These are phyloP conservation scores for Lomographa bimaculata DNA, from an alignment of 2,888 invertebrate species.

Conservation along the genomic window DNA sequence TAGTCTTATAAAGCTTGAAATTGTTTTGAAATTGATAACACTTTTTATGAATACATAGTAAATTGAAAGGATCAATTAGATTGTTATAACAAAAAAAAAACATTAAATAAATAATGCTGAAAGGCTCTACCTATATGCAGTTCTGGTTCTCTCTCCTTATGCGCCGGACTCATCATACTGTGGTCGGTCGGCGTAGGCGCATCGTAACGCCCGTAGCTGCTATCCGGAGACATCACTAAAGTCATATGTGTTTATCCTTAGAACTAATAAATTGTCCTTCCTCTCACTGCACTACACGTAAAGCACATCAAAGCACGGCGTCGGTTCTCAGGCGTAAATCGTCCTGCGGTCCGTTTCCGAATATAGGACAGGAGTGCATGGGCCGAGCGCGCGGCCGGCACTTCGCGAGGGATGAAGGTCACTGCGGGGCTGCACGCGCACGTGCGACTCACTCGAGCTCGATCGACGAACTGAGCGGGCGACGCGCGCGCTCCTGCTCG, in stretches of 20 bases:
- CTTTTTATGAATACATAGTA: too few relatives aligned
- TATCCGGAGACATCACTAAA: slow-evolving; percentile 87
- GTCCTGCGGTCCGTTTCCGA: slow-evolving; percentile 58
- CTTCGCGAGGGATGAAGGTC: slow-evolving; percentile 78
- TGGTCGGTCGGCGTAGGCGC: slow-evolving; percentile 81
- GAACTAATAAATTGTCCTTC: slow-evolving; percentile 59
- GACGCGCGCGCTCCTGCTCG: slow-evolving; percentile 72
- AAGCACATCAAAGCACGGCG: slow-evolving; percentile 65
- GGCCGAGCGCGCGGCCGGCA: slow-evolving; percentile 60
- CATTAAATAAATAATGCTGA: slow-evolving; percentile 4
- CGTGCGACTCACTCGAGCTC: slow-evolving; percentile 82
- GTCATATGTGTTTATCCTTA: slow-evolving; percentile 54
- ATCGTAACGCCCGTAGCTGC: slow-evolving; percentile 83
- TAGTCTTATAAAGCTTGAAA: too few relatives aligned
- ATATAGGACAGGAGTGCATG: slow-evolving; percentile 73
- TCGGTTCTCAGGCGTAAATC: slow-evolving; percentile 48
- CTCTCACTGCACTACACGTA: slow-evolving; percentile 75
- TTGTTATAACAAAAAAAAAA: too few relatives aligned
- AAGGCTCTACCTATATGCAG: slow-evolving; percentile 86
- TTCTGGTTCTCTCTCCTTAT: slow-evolving; percentile 85
- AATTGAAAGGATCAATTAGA: too few relatives aligned
- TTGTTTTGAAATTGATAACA: too few relatives aligned
- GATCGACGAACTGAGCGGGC: slow-evolving; percentile 82
- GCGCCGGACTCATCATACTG: slow-evolving; percentile 66
- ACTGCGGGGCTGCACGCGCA: slow-evolving; percentile 68